Evolutionary conservation across 1,140 invertebrate species (phyloP).

Genomic region (Lasioglossum albipes): DNA sequence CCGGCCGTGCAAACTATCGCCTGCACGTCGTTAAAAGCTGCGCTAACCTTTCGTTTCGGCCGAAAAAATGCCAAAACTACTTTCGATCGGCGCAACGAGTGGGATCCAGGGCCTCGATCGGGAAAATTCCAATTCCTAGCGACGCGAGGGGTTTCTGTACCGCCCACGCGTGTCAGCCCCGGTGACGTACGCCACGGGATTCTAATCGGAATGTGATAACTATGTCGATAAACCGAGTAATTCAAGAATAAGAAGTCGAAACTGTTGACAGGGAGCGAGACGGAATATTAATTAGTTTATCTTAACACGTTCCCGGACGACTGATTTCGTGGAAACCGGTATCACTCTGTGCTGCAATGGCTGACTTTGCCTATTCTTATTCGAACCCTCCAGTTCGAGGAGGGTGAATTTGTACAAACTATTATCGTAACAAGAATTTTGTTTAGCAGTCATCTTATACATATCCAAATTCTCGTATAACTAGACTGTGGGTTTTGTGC

Average conservation of each 20-base stretch:
- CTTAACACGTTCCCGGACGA: not conserved
- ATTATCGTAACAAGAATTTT: no score
- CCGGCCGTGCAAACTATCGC: conserved; percentile 1
- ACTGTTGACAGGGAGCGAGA: not conserved
- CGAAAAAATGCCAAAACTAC: conserved; percentile 37
- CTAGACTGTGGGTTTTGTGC: no score
- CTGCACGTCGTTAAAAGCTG: conserved; percentile 36
- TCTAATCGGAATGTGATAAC: conserved; percentile 36
- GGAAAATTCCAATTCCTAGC: conserved; percentile 10
- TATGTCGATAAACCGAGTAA: conserved; percentile 10
- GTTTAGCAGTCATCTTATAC: no score
- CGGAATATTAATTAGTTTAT: conserved; percentile 31
- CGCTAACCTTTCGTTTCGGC: conserved; percentile 34
- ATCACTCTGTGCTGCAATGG: not conserved
- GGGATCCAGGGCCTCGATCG: not conserved
- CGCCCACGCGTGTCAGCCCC: conserved; percentile 16
- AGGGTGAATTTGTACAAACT: no score
- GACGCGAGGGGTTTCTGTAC: conserved; percentile 18
- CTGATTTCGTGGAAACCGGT: not conserved
- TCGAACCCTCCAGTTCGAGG: no score
- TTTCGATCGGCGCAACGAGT: conserved; percentile 32
- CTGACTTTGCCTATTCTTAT: no score
- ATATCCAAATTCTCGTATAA: no score
- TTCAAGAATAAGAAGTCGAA: conserved; percentile 7
- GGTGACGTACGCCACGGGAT: not conserved